Percentiles rank a stretch among this genome's conserved stretches.
phyloP scores from a whole-genome alignment of 2,797 vertebrate genomes.

The Eulemur coronatus region DNA sequence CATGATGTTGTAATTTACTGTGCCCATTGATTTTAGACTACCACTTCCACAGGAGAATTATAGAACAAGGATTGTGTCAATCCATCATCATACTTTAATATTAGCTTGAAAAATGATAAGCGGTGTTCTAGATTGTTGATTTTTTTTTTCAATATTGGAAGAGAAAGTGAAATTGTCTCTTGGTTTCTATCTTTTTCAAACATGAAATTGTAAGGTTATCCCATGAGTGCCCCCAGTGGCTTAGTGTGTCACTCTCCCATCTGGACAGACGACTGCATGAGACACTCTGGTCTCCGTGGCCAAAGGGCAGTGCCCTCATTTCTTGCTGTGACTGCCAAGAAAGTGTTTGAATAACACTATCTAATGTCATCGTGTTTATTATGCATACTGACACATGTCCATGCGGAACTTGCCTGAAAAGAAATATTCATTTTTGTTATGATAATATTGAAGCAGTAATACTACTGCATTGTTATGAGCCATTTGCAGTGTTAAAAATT shows the following conservation, averaged over 20 bases:
- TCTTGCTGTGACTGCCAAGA: slow-evolving; percentile 13
- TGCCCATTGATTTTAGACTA: neutral
- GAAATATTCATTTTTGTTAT: neutral
- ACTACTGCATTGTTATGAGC: neutral
- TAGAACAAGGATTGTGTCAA: neutral
- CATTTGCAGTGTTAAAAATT: neutral
- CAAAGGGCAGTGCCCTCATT: slow-evolving; percentile 54
- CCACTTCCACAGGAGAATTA: neutral
- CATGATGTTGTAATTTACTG: neutral
- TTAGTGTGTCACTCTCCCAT: neutral
- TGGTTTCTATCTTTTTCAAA: neutral
- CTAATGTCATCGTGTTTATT: neutral
- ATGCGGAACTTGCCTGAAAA: neutral
- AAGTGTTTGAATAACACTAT: slow-evolving; percentile 12
- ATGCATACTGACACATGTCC: slow-evolving; percentile 5
- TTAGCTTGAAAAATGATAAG: neutral
- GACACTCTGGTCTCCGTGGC: neutral
- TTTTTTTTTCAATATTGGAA: neutral
- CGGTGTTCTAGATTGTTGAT: neutral
- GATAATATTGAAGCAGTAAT: neutral
- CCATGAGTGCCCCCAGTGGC: neutral
- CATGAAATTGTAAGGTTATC: neutral
- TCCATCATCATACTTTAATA: neutral
- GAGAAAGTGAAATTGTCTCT: neutral
- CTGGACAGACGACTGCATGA: neutral